phyloP scores from a whole-genome alignment of 2,113 vertebrate genomes.

The Bombycilla garrulus region DNA sequence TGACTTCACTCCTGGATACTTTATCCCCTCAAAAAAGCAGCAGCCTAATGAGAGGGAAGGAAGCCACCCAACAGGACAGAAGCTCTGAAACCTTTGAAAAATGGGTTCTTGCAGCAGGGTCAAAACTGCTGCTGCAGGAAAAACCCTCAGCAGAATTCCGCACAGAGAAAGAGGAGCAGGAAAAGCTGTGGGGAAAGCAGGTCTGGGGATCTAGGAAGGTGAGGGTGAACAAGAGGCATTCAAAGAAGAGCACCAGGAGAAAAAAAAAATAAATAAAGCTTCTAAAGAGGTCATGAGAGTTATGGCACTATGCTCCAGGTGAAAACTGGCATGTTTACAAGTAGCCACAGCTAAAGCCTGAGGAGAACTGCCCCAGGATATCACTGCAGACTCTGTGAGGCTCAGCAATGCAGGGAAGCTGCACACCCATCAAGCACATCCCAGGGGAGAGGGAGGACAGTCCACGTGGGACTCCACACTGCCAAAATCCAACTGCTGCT shows the following conservation, averaged over 20 bases:
- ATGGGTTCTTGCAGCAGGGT: neutral
- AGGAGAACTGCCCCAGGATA: neutral
- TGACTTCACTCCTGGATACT: neutral
- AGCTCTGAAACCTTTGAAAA: neutral
- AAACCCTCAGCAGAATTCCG: neutral
- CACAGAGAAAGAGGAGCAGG: neutral
- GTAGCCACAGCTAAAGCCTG: neutral
- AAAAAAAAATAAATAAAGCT: neutral
- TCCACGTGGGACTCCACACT: fast-evolving
- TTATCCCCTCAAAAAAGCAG: neutral
- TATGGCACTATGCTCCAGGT: neutral
- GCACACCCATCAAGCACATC: neutral
- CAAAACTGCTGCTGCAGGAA: neutral
- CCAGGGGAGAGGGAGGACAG: neutral
- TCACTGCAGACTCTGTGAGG: neutral
- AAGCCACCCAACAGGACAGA: neutral
- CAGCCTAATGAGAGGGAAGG: neutral
- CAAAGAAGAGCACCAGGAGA: neutral
- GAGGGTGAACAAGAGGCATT: neutral
- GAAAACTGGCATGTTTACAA: neutral
- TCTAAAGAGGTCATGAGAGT: neutral
- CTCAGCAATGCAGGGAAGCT: neutral
- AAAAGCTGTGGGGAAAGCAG: neutral
- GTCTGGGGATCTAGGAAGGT: neutral
- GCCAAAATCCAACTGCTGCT: neutral